Evolutionary conservation across 1,140 invertebrate genomes (phyloP).

Genomic region (Harpegnathos saltator): DNA sequence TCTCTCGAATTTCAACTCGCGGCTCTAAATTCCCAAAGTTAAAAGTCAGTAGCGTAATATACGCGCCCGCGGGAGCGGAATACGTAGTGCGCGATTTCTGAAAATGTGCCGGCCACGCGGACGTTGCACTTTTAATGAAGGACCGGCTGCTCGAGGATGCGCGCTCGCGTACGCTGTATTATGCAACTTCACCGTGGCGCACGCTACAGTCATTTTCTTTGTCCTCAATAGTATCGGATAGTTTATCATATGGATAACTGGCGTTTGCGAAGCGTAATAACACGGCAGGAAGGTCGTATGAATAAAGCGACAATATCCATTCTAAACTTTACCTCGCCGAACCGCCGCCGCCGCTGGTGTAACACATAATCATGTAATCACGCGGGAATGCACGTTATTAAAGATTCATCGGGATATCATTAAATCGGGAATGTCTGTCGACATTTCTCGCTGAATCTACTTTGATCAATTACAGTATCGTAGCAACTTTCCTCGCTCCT

Average conservation of each 20-base stretch:
- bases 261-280: slow-evolving; percentile 10
- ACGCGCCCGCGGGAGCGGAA: background rate
- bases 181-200: background rate
- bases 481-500: slow-evolving; percentile 7
- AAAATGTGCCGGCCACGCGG: background rate
- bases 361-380: slow-evolving; percentile 43
- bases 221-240: background rate
- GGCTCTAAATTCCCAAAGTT: slow-evolving; percentile 4
- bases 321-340: slow-evolving; percentile 17
- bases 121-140: slow-evolving; percentile 63
- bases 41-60: slow-evolving; percentile 26
- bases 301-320: slow-evolving; percentile 13
- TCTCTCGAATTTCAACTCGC: background rate
- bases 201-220: background rate
- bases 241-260: background rate
- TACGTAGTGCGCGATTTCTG: slow-evolving; percentile 7
- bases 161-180: background rate
- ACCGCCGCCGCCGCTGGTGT: background rate
- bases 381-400: slow-evolving; percentile 59
- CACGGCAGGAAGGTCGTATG: background rate
- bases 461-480: slow-evolving; percentile 23
- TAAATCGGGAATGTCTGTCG: slow-evolving; percentile 29
- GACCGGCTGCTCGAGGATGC: slow-evolving; percentile 14
- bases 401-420: slow-evolving; percentile 57
- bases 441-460: slow-evolving; percentile 1